These are phyloP conservation scores for Suricata suricatta DNA, from an alignment of 2,113 vertebrate genomes.

Conservation along the genomic window DNA sequence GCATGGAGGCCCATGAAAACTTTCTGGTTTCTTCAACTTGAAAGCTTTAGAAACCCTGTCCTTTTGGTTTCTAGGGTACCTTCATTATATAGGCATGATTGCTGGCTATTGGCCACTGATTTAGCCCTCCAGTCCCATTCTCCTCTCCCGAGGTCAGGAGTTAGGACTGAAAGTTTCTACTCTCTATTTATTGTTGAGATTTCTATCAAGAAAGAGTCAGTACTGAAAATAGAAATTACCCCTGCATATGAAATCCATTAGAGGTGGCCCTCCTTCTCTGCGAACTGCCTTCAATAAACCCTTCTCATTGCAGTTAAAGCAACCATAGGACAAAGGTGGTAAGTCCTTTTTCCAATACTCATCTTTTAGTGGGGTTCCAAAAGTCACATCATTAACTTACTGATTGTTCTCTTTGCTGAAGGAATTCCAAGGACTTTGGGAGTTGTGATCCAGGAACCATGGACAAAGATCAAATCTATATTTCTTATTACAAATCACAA, in stretches of 20 bases:
- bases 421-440: not conserved
- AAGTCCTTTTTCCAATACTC: not conserved
- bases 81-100: not conserved
- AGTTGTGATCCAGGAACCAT: not conserved
- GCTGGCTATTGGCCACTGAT: not conserved
- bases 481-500: not conserved
- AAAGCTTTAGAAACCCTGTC: not conserved
- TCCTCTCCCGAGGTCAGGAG: not conserved
- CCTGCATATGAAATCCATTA: not conserved
- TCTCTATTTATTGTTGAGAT: not conserved
- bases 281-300: not conserved
- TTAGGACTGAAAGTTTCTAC: not conserved
- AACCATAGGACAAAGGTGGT: not conserved
- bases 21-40: not conserved
- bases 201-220: slow-evolving; percentile 48
- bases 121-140: not conserved
- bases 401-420: not conserved
- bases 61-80: not conserved
- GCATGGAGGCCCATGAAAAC: not conserved
- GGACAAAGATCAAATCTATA: not conserved
- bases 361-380: not conserved
- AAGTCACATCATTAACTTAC: not conserved
- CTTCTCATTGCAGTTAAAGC: not conserved
- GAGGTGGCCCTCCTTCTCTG: not conserved
- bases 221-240: slow-evolving; percentile 56